These are phyloP conservation scores for Porites lobata DNA, from an alignment of 92 coral and sea anemone species.

Conservation along the genomic window DNA sequence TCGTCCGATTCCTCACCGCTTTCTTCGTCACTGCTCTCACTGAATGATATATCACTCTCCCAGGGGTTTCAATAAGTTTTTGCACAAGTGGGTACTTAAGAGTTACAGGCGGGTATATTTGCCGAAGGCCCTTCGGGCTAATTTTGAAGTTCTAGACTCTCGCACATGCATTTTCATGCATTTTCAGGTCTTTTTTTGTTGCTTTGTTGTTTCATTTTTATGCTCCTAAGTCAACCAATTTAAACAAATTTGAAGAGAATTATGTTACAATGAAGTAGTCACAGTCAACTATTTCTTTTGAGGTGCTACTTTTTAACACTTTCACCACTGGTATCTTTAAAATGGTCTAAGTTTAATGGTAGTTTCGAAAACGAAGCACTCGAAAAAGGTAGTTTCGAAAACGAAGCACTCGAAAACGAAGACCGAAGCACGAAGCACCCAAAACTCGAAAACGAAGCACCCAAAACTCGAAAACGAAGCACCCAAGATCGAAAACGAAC, in stretches of 20 bases:
- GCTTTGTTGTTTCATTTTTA: constrained; percentile 32
- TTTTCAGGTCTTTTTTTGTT: not conserved
- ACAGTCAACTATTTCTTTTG: constrained; percentile 30
- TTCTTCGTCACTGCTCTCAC: constrained; percentile 33
- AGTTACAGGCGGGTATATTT: not conserved
- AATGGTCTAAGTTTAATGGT: not conserved
- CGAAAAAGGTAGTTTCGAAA: no score
- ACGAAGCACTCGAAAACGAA: no score
- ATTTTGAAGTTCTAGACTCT: not conserved
- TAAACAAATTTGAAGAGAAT: constrained; percentile 24
- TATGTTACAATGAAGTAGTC: constrained; percentile 23
- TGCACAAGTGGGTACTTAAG: not conserved
- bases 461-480: no score
- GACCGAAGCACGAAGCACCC: no score
- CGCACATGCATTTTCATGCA: not conserved
- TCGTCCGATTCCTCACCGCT: not conserved
- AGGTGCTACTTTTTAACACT: constrained; percentile 5
- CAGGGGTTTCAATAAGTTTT: constrained; percentile 7
- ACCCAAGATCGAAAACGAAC: no score
- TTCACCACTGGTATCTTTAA: not conserved
- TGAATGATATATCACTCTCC: constrained; percentile 55
- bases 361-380: no score
- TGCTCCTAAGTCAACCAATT: constrained; percentile 24
- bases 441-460: no score
- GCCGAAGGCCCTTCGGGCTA: no score